Evolutionary conservation across 2,888 invertebrate genomes (phyloP).

Genomic region (Drosophila percnosoma): DNA sequence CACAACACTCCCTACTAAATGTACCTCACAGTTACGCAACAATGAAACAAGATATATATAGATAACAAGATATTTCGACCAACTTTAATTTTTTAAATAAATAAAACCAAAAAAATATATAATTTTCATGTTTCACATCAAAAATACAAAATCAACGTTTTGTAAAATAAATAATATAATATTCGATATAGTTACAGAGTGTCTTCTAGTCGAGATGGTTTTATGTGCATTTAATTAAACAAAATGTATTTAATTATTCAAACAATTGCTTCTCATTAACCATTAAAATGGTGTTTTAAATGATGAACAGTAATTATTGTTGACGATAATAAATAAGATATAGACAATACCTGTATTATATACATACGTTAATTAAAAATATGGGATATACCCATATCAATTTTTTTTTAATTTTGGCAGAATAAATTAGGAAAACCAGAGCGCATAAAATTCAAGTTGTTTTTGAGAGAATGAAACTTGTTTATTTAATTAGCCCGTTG

Average conservation of each 20-base stretch:
- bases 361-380: background rate
- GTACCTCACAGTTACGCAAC: background rate
- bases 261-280: background rate
- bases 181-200: background rate
- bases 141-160: background rate
- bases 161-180: background rate
- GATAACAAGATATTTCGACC: background rate
- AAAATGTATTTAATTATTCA: background rate
- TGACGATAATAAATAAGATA: background rate
- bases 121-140: background rate
- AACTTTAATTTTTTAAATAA: background rate
- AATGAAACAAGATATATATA: too few species aligned
- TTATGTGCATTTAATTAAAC: too few species aligned
- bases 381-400: background rate
- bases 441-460: background rate
- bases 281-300: conserved; percentile 11
- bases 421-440: background rate
- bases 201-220: background rate
- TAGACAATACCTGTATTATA: background rate
- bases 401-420: background rate
- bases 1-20: background rate
- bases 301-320: background rate
- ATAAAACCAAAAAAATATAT: background rate
- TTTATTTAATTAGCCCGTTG: conserved; percentile 21
- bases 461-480: conserved; percentile 10